Percentiles rank a stretch among this genome's conserved stretches.
Evolutionary conservation across 2,113 vertebrate genomes (phyloP).

Genomic region (Fregata magnificens): DNA sequence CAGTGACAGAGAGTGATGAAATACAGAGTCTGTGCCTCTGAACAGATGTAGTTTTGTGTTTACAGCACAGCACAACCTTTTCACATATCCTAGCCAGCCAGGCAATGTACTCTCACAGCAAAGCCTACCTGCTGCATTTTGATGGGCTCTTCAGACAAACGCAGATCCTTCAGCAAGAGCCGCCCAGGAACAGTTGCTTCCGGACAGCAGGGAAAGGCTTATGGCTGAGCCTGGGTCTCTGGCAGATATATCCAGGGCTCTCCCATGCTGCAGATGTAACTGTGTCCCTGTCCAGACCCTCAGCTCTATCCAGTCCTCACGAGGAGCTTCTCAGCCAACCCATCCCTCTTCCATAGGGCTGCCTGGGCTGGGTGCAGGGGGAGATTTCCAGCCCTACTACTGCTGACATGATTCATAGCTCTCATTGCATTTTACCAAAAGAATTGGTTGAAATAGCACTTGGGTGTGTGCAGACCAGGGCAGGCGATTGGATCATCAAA

Average conservation of each 20-base stretch:
- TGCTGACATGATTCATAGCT: not conserved
- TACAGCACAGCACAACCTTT: not conserved
- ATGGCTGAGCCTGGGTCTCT: not conserved
- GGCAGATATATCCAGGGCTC: not conserved
- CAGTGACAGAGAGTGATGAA: not conserved
- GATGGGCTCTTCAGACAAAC: not conserved
- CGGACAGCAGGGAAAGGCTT: not conserved
- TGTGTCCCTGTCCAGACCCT: not conserved
- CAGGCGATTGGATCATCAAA: not conserved
- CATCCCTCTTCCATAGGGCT: accelerated
- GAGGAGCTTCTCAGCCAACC: not conserved
- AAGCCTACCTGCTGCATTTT: not conserved
- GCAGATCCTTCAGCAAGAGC: not conserved
- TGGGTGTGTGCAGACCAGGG: not conserved
- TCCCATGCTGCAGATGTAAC: not conserved
- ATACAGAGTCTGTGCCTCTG: not conserved
- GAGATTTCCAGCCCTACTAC: not conserved
- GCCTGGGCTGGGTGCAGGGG: not conserved
- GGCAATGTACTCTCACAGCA: not conserved
- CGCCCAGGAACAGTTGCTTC: not conserved
- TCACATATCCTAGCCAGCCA: accelerated
- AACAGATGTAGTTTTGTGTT: not conserved
- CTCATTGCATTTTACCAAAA: not conserved
- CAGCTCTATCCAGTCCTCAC: not conserved
- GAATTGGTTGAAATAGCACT: not conserved